Evolutionary conservation across 2,113 vertebrate genomes (phyloP), one percentile per base, ranked within the genome.

Genomic region (Cricetomys ansorgei): DNA sequence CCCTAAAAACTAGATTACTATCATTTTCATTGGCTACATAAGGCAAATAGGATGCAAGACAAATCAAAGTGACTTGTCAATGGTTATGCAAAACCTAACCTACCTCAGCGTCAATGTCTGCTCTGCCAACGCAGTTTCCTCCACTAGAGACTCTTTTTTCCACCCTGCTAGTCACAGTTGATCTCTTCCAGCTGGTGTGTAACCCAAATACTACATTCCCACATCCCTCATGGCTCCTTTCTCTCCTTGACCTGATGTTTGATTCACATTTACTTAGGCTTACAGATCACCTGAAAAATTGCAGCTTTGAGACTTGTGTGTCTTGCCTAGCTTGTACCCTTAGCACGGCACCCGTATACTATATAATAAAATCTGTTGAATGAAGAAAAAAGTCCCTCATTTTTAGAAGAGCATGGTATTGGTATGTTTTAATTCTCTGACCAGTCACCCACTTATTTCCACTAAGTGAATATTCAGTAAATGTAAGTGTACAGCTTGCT

Each of bases 11-110:
- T 62, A 93, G 43, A 86, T 16, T 40, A 5, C 12, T 19, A 21
- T 48, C 34, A 59, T 53, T 40, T 89, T 13, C 37, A 72, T 86
- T 89, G 69, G 40, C 92, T 37, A 76, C 40, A 76, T 21, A 34
- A 84, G 27, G 27, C 57, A 64, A 96, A 75, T n/a, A 10, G 89
- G 81, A 92, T 87, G 8, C 17, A 89, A 95, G 4, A 40, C 86
- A 88, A 88, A 57, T 55, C 17, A 29, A 75, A 94, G 10, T 59
- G 77, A 67, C 8, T 81, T 37, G 70, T 37, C 31, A 73, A 70
- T 76, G 1, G 11, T 73, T 11, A 55, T 43, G 67, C 16, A 40
- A 83, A 91, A 25, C 40, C 50, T 9, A 9, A n/a, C 21, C 29
- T 17, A 17, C 11, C 19, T 62, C 62, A 59, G 69, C 17, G 40